These are phyloP conservation scores for Nephotettix cincticeps DNA, from an alignment of 1,140 invertebrate species.

Conservation along the genomic window DNA sequence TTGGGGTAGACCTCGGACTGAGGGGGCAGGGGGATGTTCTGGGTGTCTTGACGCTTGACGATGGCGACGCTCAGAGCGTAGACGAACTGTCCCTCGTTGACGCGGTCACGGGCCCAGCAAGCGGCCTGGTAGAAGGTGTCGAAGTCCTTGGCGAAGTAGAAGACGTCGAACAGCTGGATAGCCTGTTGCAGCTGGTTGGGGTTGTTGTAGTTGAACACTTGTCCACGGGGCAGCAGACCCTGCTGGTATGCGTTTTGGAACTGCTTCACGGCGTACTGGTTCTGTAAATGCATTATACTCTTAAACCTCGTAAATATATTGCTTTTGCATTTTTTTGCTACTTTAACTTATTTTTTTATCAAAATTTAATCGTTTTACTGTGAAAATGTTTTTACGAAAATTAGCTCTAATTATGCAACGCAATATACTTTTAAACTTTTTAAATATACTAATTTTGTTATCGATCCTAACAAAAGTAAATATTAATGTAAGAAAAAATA, in stretches of 20 bases:
- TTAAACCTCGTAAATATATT: too few relatives aligned
- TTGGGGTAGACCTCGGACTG: conserved; percentile 67
- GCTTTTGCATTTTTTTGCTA: too few relatives aligned
- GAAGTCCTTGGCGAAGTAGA: conserved; percentile 62
- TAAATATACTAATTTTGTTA: too few relatives aligned
- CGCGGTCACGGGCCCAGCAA: conserved; percentile 59
- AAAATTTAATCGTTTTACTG: too few relatives aligned
- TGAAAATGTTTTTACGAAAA: too few relatives aligned
- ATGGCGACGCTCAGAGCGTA: conserved; percentile 62
- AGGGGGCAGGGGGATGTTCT: conserved; percentile 59
- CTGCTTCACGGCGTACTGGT: conserved; percentile 55
- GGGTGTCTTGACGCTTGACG: conserved; percentile 59
- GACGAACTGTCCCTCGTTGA: conserved; percentile 64
- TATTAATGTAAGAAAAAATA: too few relatives aligned
- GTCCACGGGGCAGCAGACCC: conserved; percentile 57
- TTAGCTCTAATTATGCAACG: too few relatives aligned
- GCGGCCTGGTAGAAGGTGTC: conserved; percentile 51
- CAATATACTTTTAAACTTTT: too few relatives aligned
- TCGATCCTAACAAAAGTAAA: too few relatives aligned
- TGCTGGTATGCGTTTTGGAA: conserved; percentile 57
- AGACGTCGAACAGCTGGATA: conserved; percentile 61
- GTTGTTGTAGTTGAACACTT: conserved; percentile 61
- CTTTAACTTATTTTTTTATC: too few relatives aligned
- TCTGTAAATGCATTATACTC: too few relatives aligned
- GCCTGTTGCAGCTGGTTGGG: conserved; percentile 62